phyloP scores from a whole-genome alignment of 2,113 vertebrate species.

The Narcine bancroftii region DNA sequence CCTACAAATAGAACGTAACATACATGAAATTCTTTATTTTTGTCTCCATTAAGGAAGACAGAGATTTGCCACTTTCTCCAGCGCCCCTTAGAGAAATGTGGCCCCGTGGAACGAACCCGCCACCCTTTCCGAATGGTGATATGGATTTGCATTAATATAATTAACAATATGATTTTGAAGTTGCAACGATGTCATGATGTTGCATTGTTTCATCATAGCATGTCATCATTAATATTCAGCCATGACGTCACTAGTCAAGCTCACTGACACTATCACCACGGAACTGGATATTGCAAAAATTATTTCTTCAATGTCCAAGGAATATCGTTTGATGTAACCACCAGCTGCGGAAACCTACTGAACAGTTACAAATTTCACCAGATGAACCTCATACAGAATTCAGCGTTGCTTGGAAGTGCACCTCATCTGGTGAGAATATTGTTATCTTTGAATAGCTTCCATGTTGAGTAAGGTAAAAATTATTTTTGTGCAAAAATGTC shows the following conservation, averaged over 20 bases:
- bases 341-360: neutral
- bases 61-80: too few species aligned
- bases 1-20: too few species aligned
- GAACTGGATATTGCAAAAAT: neutral
- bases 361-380: neutral
- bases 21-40: too few species aligned
- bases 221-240: too few species aligned
- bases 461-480: neutral
- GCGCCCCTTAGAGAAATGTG: too few species aligned
- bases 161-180: too few species aligned
- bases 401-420: neutral
- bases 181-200: neutral
- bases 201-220: neutral
- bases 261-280: neutral
- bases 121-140: too few species aligned
- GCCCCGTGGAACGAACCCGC: too few species aligned
- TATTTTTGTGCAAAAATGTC: neutral
- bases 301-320: neutral
- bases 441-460: neutral
- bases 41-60: too few species aligned
- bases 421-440: neutral
- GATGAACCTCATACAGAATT: neutral
- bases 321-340: neutral
- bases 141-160: too few species aligned
- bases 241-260: neutral